Evolutionary conservation across 2,113 vertebrate genomes (phyloP).

Genomic region (Lophura nycthemera): DNA sequence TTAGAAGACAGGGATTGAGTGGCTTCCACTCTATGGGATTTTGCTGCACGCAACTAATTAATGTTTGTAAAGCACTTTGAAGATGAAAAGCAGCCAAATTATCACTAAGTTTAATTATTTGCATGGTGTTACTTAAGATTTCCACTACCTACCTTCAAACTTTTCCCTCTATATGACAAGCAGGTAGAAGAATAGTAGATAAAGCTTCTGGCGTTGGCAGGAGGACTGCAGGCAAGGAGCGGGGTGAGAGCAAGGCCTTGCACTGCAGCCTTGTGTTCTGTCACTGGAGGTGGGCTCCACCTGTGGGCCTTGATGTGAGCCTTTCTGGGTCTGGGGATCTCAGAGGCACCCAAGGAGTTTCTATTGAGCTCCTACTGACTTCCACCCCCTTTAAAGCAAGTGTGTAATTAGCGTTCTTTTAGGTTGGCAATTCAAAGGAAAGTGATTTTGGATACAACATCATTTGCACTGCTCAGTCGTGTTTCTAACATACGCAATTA

Average conservation of each 20-base stretch:
- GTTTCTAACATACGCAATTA: not conserved
- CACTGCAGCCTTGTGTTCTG: fast-evolving
- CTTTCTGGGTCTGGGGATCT: not conserved
- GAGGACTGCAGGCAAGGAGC: not conserved
- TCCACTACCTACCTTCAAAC: conserved; percentile 5
- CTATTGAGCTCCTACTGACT: not conserved
- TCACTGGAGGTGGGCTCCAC: not conserved
- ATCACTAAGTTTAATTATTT: conserved; percentile 39
- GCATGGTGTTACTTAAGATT: conserved; percentile 37
- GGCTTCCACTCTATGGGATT: not conserved
- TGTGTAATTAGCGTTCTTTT: not conserved
- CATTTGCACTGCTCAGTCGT: not conserved
- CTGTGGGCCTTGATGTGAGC: not conserved
- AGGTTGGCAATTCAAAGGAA: not conserved
- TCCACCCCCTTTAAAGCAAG: not conserved
- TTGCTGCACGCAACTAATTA: conserved; percentile 25
- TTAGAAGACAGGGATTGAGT: not conserved
- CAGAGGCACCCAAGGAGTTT: not conserved
- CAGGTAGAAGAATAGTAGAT: not conserved
- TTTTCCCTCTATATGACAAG: not conserved
- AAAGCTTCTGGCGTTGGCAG: not conserved
- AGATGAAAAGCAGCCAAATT: conserved; percentile 45
- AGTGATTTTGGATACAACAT: fast-evolving
- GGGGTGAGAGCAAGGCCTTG: not conserved
- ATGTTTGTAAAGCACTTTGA: conserved; percentile 41